Evolutionary conservation across 1,140 invertebrate genomes (phyloP).

Genomic region (Conus betulinus): DNA sequence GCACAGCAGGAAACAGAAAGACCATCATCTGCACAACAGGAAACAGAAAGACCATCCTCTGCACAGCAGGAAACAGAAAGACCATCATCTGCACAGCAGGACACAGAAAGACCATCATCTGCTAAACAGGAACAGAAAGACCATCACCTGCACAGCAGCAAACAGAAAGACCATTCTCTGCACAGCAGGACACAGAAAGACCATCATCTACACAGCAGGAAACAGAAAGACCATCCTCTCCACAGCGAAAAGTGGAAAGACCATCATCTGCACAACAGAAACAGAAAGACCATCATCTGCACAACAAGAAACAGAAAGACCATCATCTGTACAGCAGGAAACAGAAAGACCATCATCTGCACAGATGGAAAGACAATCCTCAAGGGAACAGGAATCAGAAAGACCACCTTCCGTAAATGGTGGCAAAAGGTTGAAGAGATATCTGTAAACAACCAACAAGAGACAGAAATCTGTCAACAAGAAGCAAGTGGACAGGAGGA

Average conservation of each 20-base stretch:
- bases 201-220: not conserved
- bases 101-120: not conserved
- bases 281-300: not conserved
- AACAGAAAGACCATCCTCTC: not conserved
- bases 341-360: too few species aligned
- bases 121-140: not conserved
- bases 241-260: not conserved
- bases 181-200: not conserved
- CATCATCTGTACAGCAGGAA: not conserved
- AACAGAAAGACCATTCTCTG: conserved; percentile 4
- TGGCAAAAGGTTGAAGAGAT: not conserved
- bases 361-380: too few species aligned
- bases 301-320: not conserved
- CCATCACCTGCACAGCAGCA: not conserved
- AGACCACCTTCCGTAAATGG: not conserved
- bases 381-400: not conserved
- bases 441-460: not conserved
- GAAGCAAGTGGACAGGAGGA: not conserved
- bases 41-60: not conserved
- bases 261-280: not conserved
- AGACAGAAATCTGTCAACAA: not conserved
- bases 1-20: not conserved
- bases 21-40: not conserved
- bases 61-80: not conserved
- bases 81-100: not conserved